Base-by-base conservation (phyloP, 2,797 vertebrate genomes). In the Phalanger gymnotis region DNA sequence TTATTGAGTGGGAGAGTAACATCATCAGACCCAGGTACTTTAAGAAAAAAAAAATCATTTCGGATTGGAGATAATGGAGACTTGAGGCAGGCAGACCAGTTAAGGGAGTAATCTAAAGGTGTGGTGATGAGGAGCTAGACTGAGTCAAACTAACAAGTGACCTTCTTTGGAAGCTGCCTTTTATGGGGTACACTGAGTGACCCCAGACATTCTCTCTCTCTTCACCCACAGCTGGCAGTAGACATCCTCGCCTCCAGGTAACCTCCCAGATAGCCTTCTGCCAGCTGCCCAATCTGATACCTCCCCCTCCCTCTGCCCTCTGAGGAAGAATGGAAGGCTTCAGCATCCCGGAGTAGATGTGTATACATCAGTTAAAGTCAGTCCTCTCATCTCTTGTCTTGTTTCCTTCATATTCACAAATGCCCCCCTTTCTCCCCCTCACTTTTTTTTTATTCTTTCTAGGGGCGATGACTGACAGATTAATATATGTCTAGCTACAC, bases 401-500 rank as follows among this genome's bases (percentile, higher is more conserved):
- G 93, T 87, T 87, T 87, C 98, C 98, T 98, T 98, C 98, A 91
- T 98, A 97, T 98, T 99, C 99, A 98, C 98, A 98, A 98, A 98
- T 97, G 94, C 98, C 98, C 98, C 57, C 97, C 96, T 98, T 98
- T 98, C 96, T 95, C 91, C 93, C 94, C 96, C 91, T 87, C 73
- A 87, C 98, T 98, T 98, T 97, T 98, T 93, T 93, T 92, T 92
- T 54, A 96, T 98, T 98, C 98, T 98, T 98, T 98, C 98, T 98
- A 96, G 91, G 97, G 98, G 98, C 98, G 98, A 98, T 99, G 99
- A 99, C 98, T 99, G 99, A 99, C 99, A 99, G 99, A 99, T 99
- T 99, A 99, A 99, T 99, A 99, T 99, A 99, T 99, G 99, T 99
- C 99, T 99, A 99, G 99, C 99, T 99, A 98, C 98, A 98, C 99